Evolutionary conservation across 1,140 invertebrate species (phyloP), one percentile per base, ranked within the genome.

Genomic region (Limonius californicus): DNA sequence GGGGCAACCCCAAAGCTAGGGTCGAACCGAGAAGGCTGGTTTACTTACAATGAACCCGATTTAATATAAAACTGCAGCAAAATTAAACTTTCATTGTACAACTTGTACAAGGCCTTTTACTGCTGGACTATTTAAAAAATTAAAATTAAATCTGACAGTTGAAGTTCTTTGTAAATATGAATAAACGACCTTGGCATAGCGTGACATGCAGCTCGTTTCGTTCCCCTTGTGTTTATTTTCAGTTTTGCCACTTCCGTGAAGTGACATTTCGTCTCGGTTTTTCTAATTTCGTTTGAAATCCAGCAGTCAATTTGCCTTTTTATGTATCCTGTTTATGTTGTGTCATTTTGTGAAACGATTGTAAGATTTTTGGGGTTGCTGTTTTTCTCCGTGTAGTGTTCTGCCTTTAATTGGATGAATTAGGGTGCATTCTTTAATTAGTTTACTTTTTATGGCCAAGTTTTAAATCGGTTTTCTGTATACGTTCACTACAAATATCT

Each of bases 221-320:
- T 12, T 59, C 43, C 57, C 57, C 19, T 42, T 43, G 43, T 23
- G n/a, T 30, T 59, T 59, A 59, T 59, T 59, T 59, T 50, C 57
- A 50, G 42, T 50, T 50, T 59, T 59, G 43, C 43, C 57, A 59
- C 57, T 59, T 59, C 57, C 57, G 57, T 3, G 16, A 18, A 59
- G 57, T 59, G 57, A 50, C 57, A 59, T 59, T 59, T 42, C 57
- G 56, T 50, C 42, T 59, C 42, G 42, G 18, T 59, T 59, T 59
- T 59, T 47, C 42, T 59, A 59, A 59, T 59, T 59, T 30, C 23
- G 35, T 39, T 39, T 39, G 20, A 59, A 50, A 59, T 47, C 43
- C 57, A 59, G 14, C 56, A 57, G 56, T 11, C 54, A 27, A 57
- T 42, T 57, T 42, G 15, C 55, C 16, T 43, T 39, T 42, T 35